phyloP scores from a whole-genome alignment of 2,797 vertebrate species.

The Lindbergichthys nudifrons region DNA sequence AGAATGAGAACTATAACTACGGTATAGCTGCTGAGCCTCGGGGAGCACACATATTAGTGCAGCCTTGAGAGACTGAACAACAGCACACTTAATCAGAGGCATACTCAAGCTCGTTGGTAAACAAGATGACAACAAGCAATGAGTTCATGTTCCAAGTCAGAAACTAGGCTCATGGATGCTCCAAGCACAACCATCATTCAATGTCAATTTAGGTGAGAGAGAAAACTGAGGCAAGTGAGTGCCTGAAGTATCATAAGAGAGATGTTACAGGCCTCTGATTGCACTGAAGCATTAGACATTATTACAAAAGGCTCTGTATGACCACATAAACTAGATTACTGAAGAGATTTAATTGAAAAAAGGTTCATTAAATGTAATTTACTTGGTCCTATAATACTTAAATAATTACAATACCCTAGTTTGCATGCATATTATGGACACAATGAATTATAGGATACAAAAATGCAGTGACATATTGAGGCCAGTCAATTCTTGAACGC shows the following conservation, averaged over 20 bases:
- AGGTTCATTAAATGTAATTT: conserved; percentile 21
- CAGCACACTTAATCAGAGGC: conserved; percentile 36
- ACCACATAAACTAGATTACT: conserved; percentile 23
- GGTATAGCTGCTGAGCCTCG: conserved; percentile 20
- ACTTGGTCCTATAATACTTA: conserved; percentile 14
- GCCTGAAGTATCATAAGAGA: conserved; percentile 6
- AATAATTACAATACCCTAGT: conserved; percentile 9
- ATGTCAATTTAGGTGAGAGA: conserved; percentile 19
- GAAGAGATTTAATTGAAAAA: conserved; percentile 6
- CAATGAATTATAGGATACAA: conserved; percentile 14
- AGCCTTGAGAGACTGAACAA: conserved; percentile 39
- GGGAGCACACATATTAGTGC: conserved; percentile 8
- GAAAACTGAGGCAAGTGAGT: background rate
- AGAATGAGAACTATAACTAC: conserved; percentile 47
- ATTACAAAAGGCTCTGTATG: conserved; percentile 7
- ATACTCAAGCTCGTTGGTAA: conserved; percentile 22
- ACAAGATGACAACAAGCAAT: conserved; percentile 23
- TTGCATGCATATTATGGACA: conserved; percentile 24
- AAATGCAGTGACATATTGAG: conserved; percentile 62
- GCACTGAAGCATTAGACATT: conserved; percentile 2
- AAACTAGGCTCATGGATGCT: background rate
- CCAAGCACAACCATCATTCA: conserved; percentile 19
- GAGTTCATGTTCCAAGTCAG: conserved; percentile 11
- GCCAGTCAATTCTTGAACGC: conserved; percentile 50
- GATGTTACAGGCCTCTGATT: background rate